A percentile compares a stretch with the other conserved stretches of the same genome.
phyloP scores from a whole-genome alignment of 2,113 vertebrate genomes.

The Hypanus sabinus region DNA sequence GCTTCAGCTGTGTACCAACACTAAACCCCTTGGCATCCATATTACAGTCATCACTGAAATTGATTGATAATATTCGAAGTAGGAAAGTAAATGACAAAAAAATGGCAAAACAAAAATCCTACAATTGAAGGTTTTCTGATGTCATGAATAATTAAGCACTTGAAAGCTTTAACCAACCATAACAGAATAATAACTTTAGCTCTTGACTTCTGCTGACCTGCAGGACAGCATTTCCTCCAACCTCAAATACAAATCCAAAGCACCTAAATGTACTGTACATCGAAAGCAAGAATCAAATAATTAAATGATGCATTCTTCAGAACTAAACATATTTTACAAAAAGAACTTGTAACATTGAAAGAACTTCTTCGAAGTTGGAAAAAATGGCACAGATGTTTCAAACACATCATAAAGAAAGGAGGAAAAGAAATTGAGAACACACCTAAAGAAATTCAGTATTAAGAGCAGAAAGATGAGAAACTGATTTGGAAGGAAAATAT shows the following conservation, averaged over 20 bases:
- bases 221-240: background rate
- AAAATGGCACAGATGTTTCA: background rate
- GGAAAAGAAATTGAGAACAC: background rate
- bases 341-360: background rate
- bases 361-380: background rate
- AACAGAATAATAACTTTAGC: background rate
- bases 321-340: background rate
- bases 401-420: background rate
- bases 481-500: background rate
- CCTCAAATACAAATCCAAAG: background rate
- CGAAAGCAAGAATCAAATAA: background rate
- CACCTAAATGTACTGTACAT: background rate
- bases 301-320: background rate
- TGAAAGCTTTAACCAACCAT: background rate
- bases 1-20: background rate
- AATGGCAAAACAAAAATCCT: background rate
- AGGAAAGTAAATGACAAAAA: background rate
- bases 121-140: background rate
- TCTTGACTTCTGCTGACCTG: background rate
- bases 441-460: background rate
- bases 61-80: background rate
- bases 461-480: background rate
- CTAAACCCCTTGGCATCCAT: background rate
- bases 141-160: background rate
- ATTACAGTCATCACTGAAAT: background rate